Evolutionary conservation across 2,888 invertebrate species (phyloP), one percentile per base, ranked within the genome.

Genomic region (Agrilus mali): DNA sequence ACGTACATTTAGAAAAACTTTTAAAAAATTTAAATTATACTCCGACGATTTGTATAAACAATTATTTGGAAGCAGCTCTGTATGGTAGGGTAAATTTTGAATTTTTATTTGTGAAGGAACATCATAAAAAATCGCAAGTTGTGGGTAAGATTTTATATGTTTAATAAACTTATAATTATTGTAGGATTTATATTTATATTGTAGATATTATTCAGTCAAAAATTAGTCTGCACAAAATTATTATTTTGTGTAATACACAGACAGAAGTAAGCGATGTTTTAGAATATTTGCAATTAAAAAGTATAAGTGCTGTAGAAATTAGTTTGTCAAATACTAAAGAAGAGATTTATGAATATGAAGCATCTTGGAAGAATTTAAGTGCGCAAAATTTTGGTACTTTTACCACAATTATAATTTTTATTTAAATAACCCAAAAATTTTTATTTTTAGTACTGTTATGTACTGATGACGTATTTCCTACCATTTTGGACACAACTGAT

Each of bases 61-160:
- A 83, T 16, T 78, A 77, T 52, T 71, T 84, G 51, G 87, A 88
- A 65, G 84, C 84, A 38, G 77, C 83, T 0, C 65, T 86, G 12
- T 87, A 82, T 63, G 80, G 78, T n/a, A 52, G 73, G 60, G 65
- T 72, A 50, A 46, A 67, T 56, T 65, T 75, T 37, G 63, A 65
- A 12, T 56, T 75, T 20, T 64, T 69, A 45, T 59, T 73, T 44
- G 44, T 65, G 2, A 60, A 61, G 20, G 62, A 66, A 7, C 60
- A 65, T 2, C 61, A 65, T 3, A 80, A 77, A 61, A 43, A 65
- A 1, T 51, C 63, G 2, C 58, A 59, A 22, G 57, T 77, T 33
- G 50, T 70, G 31, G 44, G 62, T 62, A 50, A 60, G 68, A 32
- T 35, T 10, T 22, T 42, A 36, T 34, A 6, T 34, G 7, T 34